Conservation (phyloP, 2,797 vertebrate species). For the Melanotaenia boesemani region DNA sequence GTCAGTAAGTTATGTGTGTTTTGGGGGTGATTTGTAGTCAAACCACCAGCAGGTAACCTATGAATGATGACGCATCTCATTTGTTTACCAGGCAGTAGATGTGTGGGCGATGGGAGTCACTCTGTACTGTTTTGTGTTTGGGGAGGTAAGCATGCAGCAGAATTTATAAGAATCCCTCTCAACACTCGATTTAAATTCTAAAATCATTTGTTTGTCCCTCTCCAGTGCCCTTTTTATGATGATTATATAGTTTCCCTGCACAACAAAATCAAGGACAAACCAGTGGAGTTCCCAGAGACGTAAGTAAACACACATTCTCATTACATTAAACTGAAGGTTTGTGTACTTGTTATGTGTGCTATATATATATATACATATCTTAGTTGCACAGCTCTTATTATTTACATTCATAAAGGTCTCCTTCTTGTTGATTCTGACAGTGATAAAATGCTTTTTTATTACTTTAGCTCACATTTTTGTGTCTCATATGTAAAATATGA, state of each 20-base stretch:
- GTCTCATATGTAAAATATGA: too few species aligned
- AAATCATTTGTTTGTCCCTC: not conserved
- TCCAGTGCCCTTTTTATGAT: slow-evolving; percentile 95
- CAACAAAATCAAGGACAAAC: slow-evolving; percentile 91
- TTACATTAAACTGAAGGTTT: too few species aligned
- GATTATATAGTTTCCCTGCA: slow-evolving; percentile 92
- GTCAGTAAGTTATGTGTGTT: not conserved
- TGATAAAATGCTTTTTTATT: not conserved
- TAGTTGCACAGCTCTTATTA: too few species aligned
- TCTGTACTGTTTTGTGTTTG: slow-evolving; percentile 93
- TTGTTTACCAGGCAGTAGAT: slow-evolving; percentile 90
- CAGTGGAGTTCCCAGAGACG: slow-evolving; percentile 90
- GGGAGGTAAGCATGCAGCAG: slow-evolving; percentile 85
- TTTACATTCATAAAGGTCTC: too few species aligned
- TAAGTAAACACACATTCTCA: slow-evolving; percentile 74
- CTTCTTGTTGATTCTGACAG: not conserved
- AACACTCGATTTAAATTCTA: not conserved
- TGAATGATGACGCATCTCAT: slow-evolving; percentile 19
- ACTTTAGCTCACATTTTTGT: too few species aligned
- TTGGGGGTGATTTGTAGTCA: slow-evolving; percentile 7
- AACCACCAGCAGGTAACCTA: not conserved
- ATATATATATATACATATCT: too few species aligned
- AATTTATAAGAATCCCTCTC: not conserved
- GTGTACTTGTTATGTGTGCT: too few species aligned
- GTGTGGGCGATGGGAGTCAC: slow-evolving; percentile 97